Conservation (phyloP, 2,888 invertebrate species). For the Morpho achilles region DNA sequence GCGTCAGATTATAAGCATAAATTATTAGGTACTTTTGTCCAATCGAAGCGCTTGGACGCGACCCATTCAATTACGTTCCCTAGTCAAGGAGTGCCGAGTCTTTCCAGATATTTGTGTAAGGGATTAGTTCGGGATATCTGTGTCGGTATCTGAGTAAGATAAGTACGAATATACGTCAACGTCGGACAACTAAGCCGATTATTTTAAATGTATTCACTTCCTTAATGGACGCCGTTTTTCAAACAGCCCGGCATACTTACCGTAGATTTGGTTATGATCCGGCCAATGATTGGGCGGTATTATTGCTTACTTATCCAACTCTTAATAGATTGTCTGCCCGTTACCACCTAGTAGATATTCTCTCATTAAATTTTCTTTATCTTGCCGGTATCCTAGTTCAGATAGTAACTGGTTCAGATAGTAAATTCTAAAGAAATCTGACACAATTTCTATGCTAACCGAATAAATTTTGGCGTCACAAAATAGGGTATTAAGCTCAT, state of each 20-base stretch:
- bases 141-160: conserved; percentile 78
- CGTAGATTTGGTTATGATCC: conserved; percentile 77
- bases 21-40: conserved; percentile 77
- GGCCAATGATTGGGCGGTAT: conserved; percentile 71
- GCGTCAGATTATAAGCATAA: conserved; percentile 78
- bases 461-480: too few species aligned
- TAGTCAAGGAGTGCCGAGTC: conserved; percentile 73
- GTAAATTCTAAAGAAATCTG: too few species aligned
- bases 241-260: conserved; percentile 66
- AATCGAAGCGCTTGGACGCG: conserved; percentile 52
- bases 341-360: conserved; percentile 30
- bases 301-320: conserved; percentile 59
- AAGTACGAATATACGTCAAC: conserved; percentile 80
- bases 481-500: too few species aligned
- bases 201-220: conserved; percentile 80
- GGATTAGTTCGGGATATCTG: conserved; percentile 76
- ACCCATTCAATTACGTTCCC: conserved; percentile 72
- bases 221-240: conserved; percentile 79
- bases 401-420: too few species aligned
- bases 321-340: conserved; percentile 60
- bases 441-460: too few species aligned
- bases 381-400: too few species aligned
- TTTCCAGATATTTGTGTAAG: conserved; percentile 76
- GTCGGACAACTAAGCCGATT: conserved; percentile 78
- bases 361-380: conserved; percentile 20